These are phyloP conservation scores for Dolichallabes microphthalmus DNA, from an alignment of 2,113 vertebrate species.

Conservation along the genomic window DNA sequence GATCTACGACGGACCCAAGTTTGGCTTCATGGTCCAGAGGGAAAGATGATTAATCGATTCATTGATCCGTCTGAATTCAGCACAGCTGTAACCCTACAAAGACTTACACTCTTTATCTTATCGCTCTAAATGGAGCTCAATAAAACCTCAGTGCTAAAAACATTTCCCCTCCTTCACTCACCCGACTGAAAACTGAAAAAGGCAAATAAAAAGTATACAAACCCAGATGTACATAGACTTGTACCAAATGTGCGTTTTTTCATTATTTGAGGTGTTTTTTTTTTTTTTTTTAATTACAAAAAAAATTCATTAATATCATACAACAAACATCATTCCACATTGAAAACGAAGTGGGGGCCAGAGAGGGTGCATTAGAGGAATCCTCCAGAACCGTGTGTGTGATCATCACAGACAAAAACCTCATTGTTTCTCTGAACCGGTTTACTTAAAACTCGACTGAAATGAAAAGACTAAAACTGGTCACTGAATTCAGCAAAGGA, in stretches of 20 bases:
- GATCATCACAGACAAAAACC: neutral
- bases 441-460: no score
- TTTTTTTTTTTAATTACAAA: slow-evolving; percentile 37
- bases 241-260: slow-evolving; percentile 39
- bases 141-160: neutral
- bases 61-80: neutral
- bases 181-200: neutral
- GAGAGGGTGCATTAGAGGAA: slow-evolving; percentile 8
- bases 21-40: neutral
- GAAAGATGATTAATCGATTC: neutral
- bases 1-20: neutral
- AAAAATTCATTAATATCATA: slow-evolving; percentile 42
- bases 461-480: no score
- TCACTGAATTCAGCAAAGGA: neutral
- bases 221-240: slow-evolving; percentile 38
- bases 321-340: slow-evolving; percentile 52
- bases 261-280: slow-evolving; percentile 10
- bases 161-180: neutral
- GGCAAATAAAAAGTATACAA: slow-evolving; percentile 27
- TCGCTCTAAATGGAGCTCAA: neutral
- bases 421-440: neutral
- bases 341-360: slow-evolving; percentile 39
- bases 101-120: neutral
- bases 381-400: neutral
- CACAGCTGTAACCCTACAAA: neutral